Evolutionary conservation across 1,140 invertebrate species (phyloP).

Genomic region (Bombus sylvicola): DNA sequence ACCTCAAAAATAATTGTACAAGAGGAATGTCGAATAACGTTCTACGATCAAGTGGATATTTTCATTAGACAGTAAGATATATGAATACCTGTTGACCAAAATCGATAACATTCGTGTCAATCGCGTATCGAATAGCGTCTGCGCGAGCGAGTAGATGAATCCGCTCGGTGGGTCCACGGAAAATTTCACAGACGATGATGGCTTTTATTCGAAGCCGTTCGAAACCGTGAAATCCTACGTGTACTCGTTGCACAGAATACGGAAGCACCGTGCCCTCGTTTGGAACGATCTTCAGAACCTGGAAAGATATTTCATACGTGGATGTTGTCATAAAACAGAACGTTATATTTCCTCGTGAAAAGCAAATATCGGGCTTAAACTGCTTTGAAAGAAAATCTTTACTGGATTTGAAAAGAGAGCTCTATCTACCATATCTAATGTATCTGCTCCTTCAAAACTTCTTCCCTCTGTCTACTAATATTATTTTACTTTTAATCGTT

Average conservation of each 20-base stretch:
- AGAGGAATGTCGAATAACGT: background rate
- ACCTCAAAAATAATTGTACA: background rate
- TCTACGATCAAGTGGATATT: background rate
- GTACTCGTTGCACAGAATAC: conserved; percentile 72
- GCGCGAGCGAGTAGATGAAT: conserved; percentile 74
- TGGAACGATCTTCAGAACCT: conserved; percentile 76
- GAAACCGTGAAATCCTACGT: conserved; percentile 74
- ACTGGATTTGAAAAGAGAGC: background rate
- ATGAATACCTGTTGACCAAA: conserved; percentile 76
- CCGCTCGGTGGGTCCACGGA: conserved; percentile 74
- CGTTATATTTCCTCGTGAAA: background rate
- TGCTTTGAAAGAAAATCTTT: background rate
- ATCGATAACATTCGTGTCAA: conserved; percentile 75
- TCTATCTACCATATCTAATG: too few species aligned
- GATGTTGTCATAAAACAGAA: background rate
- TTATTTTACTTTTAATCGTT: background rate
- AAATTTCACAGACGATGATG: conserved; percentile 72
- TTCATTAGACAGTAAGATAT: background rate
- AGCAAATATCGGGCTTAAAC: background rate
- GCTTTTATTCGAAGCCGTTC: conserved; percentile 66
- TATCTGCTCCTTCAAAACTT: background rate
- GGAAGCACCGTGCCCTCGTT: conserved; percentile 75
- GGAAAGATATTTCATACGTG: conserved; percentile 1
- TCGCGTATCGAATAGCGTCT: conserved; percentile 71
- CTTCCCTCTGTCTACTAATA: background rate